Conservation (phyloP, 1,140 invertebrate genomes). For the Tenebrio molitor region DNA sequence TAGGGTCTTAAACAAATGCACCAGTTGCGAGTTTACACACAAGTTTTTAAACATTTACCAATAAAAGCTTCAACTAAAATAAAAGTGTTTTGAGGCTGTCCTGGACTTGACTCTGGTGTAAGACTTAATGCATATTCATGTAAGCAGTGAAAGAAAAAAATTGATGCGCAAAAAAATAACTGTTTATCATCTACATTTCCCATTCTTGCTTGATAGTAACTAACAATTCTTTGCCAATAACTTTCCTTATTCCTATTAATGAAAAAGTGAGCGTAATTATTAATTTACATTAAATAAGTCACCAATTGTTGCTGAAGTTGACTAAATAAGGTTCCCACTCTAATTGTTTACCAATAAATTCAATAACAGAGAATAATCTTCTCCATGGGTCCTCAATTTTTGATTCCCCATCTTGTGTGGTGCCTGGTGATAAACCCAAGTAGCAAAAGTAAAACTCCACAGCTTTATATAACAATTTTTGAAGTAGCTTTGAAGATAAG, state of each 20-base stretch:
- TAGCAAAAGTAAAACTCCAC: slow-evolving; percentile 71
- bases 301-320: slow-evolving; percentile 66
- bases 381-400: slow-evolving; percentile 84
- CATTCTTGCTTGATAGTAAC: slow-evolving; percentile 60
- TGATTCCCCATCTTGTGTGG: slow-evolving; percentile 69
- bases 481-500: slow-evolving; percentile 76
- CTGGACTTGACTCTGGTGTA: slow-evolving; percentile 62
- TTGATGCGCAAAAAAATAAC: slow-evolving; percentile 75
- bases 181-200: slow-evolving; percentile 70
- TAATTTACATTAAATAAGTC: slow-evolving; percentile 47
- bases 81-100: slow-evolving; percentile 59
- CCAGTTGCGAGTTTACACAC: not conserved
- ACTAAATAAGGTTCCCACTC: slow-evolving; percentile 81
- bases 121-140: slow-evolving; percentile 75
- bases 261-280: slow-evolving; percentile 5
- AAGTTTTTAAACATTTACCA: slow-evolving; percentile 49
- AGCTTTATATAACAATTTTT: slow-evolving; percentile 74
- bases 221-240: slow-evolving; percentile 78
- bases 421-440: slow-evolving; percentile 54
- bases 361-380: slow-evolving; percentile 81
- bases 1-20: slow-evolving; percentile 53
- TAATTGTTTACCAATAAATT: slow-evolving; percentile 81
- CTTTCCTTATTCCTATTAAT: slow-evolving; percentile 71
- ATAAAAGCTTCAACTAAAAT: slow-evolving; percentile 68
- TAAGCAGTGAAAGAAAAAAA: slow-evolving; percentile 79